A percentile compares a stretch with the other conserved stretches of the same genome.
phyloP scores from a whole-genome alignment of 2,888 invertebrate species.

The Cerceris rybyensis region DNA sequence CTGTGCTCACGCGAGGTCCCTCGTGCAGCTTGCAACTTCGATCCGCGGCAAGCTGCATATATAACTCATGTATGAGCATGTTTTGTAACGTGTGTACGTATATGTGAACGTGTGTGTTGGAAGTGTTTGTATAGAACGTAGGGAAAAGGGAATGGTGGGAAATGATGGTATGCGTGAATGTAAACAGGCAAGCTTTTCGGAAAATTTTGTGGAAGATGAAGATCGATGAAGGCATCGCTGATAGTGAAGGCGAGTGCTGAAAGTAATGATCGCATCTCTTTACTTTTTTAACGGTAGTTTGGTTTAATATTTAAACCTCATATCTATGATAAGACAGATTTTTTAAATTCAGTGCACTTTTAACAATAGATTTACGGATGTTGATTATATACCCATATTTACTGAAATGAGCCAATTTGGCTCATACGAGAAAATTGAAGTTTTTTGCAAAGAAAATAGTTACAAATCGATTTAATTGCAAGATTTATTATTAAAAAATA shows the following conservation, averaged over 20 bases:
- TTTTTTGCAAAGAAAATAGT: no score
- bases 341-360: background rate
- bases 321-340: background rate
- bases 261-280: background rate
- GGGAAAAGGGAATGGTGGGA: constrained; percentile 1
- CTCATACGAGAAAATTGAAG: no score
- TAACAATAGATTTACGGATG: no score
- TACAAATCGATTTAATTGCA: no score
- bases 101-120: background rate
- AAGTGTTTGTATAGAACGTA: background rate
- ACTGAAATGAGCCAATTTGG: no score
- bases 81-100: background rate
- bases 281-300: background rate
- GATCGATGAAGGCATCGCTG: constrained; percentile 16
- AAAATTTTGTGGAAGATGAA: constrained; percentile 24
- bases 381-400: no score
- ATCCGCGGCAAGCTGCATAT: constrained; percentile 18
- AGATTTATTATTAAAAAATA: no score
- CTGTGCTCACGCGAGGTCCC: constrained; percentile 39
- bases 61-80: background rate
- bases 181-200: constrained; percentile 11
- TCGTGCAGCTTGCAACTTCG: constrained; percentile 45
- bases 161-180: constrained; percentile 23
- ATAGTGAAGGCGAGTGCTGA: background rate
- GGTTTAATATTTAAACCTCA: no score